Evolutionary conservation across 2,113 vertebrate genomes (phyloP), one percentile per base, ranked within the genome.

Genomic region (Parus major): DNA sequence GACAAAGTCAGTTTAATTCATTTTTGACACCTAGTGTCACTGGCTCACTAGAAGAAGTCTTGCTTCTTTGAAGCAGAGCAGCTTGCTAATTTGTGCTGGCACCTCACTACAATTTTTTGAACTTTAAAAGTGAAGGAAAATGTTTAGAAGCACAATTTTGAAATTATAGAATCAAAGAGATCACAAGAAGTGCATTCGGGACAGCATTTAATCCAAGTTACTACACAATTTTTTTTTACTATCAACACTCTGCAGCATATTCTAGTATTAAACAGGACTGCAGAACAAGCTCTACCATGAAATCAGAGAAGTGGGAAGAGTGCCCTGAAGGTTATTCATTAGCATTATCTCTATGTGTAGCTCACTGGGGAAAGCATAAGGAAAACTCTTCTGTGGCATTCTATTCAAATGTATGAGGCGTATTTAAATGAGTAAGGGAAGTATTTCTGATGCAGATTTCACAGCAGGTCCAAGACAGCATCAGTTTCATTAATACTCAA

Each of bases 61-160:
- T 64, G 68, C n/a, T 94, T 55, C 96, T 86, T 81, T 84, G 85
- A 95, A 94, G 82, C 50, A 71, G 8, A 91, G 82, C 71, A 80
- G 90, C 70, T 76, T 60, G 65, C 29, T 92, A 88, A 94, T 93
- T 60, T 50, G 28, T 29, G 31, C 71, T 79, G 85, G 87, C 72
- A 92, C 64, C 78, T 63, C 60, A 23, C 64, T 80, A 71, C 39
- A 17, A 22, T 42, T 70, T 77, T 84, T 41, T 86, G 47, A 91
- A 86, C 68, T 93, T 92, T 89, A 56, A 49, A 93, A 81, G 41
- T 11, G 7, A 59, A 82, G 18, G 57, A n/a, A 92, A 90, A 81
- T 10, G 69, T 84, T 94, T 36, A 82, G 75, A 75, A 94, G 70
- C n/a, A 65, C 9, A 13, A 46, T 82, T 88, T 23, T 50, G 20